Evolutionary conservation across 2,888 invertebrate genomes (phyloP), one percentile per base, ranked within the genome.

Genomic region (Artemia sinica): DNA sequence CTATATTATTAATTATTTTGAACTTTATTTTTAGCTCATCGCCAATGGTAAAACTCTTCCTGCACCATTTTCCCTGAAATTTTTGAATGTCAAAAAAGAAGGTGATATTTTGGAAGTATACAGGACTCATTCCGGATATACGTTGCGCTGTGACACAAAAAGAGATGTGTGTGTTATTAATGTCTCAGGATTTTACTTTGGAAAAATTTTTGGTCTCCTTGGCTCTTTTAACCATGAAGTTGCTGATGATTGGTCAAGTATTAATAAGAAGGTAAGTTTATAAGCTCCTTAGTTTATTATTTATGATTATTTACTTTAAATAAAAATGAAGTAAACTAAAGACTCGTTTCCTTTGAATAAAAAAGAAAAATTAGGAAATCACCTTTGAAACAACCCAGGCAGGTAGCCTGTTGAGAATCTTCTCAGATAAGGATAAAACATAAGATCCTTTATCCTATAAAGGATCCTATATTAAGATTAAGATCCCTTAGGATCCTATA

Each of bases 211-310:
- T 13, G 93, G 95, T 76, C 82, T 95, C 2, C 82, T 94, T 12
- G 95, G 95, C 71, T 89, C 89, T 74, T 90, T 87, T 70, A 91
- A 93, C 82, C 86, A 89, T 75, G 95, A 95, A 76, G 86, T 86
- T 7, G 86, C 81, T 76, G 91, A 93, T 75, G 95, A 95, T 78
- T 86, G 86, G 77, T 83, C 84, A 70, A 79, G 85, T 52, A 86
- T 89, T 13, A 85, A 85, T 72, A 88, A 89, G 74, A 85, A 85
- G 79, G 84, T 89, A 74, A 77, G 72, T 52, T 18, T 50, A 63
- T 68, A 65, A 68, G 18, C 18, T 18, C 18, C 11, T 14, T 66
- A 12, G 14, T 18, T 6, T 28, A 12, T 51, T 67, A 18, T 28
- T 10, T 8, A 28, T 66, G 14, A 18, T n/a, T 41, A 41, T 41